Conservation (phyloP, 2,888 invertebrate genomes). For the Eupithecia pulchellata region DNA sequence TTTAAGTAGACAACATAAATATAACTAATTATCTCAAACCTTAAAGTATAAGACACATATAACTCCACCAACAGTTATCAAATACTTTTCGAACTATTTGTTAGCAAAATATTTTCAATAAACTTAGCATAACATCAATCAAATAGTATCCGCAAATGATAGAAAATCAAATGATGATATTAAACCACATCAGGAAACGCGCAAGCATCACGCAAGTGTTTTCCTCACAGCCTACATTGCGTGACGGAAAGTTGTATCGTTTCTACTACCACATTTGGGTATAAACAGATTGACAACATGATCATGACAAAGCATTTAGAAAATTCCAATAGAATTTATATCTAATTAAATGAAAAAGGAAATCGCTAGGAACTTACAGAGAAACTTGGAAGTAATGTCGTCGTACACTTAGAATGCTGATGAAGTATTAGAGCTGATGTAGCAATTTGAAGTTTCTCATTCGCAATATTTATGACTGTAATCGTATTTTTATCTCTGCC, state of each 20-base stretch:
- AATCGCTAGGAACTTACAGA: neutral
- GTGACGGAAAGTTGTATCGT: conserved; percentile 48
- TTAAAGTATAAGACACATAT: neutral
- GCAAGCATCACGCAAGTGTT: conserved; percentile 34
- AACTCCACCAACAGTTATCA: neutral
- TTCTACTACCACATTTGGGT: conserved; percentile 32
- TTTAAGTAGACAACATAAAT: neutral
- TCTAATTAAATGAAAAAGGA: conserved; percentile 14
- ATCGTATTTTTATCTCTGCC: conserved; percentile 3
- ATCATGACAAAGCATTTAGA: conserved; percentile 16
- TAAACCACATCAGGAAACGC: conserved; percentile 29
- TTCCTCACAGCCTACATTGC: conserved; percentile 45
- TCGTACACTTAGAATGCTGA: neutral
- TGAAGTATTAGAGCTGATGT: neutral
- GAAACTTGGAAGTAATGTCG: neutral
- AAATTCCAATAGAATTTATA: conserved; percentile 9
- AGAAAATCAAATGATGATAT: conserved; percentile 26
- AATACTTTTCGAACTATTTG: neutral
- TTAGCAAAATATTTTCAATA: neutral
- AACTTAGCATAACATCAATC: neutral
- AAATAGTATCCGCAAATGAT: conserved; percentile 31
- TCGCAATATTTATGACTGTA: neutral
- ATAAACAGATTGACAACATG: conserved; percentile 31
- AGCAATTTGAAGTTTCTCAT: neutral
- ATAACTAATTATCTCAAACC: neutral